These are phyloP conservation scores for Pelobates cultripes DNA, from an alignment of 2,797 vertebrate genomes.

Conservation along the genomic window DNA sequence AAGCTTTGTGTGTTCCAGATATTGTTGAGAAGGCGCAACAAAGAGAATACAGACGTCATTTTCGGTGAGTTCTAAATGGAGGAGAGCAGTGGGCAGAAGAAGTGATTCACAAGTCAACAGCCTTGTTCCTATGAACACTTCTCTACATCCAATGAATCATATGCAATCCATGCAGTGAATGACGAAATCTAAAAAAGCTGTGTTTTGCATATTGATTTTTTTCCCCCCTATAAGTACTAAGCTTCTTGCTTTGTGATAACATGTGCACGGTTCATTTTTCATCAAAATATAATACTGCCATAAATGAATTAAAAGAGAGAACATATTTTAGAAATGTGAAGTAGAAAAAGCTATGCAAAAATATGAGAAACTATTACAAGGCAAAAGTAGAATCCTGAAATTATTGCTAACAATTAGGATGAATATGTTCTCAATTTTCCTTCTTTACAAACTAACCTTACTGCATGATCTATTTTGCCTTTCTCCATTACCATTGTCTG, in stretches of 20 bases:
- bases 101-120: slow-evolving; percentile 51
- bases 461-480: too few relatives aligned
- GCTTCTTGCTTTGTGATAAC: slow-evolving; percentile 1
- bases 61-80: slow-evolving; percentile 25
- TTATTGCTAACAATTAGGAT: too few relatives aligned
- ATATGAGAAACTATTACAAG: too few relatives aligned
- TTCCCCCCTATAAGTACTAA: background rate
- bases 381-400: too few relatives aligned
- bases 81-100: slow-evolving; percentile 39
- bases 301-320: too few relatives aligned
- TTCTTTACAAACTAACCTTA: too few relatives aligned
- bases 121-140: slow-evolving; percentile 36
- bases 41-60: slow-evolving; percentile 33
- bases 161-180: slow-evolving; percentile 18
- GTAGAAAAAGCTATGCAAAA: too few relatives aligned
- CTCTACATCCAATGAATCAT: slow-evolving; percentile 44
- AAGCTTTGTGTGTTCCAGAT: background rate
- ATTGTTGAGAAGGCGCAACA: slow-evolving; percentile 33
- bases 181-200: slow-evolving; percentile 2
- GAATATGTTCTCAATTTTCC: too few relatives aligned
- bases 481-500: too few relatives aligned
- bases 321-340: too few relatives aligned
- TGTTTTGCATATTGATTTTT: slow-evolving; percentile 2
- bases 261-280: background rate
- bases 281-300: too few relatives aligned